Evolutionary conservation across 2,797 vertebrate species (phyloP).

Genomic region (Tamandua tetradactyla): DNA sequence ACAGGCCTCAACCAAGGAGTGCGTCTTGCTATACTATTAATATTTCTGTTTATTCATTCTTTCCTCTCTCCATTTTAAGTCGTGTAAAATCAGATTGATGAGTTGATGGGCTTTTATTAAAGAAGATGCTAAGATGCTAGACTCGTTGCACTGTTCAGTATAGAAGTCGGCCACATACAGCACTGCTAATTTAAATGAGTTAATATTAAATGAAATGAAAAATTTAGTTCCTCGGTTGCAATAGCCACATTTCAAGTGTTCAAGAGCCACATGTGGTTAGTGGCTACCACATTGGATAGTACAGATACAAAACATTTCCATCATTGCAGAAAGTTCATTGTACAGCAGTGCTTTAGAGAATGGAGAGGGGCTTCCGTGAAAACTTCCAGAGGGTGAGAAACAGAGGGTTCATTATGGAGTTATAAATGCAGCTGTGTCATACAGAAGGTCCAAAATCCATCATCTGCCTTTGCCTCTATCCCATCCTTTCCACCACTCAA

Average conservation of each 20-base stretch:
- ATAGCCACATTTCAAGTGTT: background rate
- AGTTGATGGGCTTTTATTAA: background rate
- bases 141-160: too few species aligned
- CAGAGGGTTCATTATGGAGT: background rate
- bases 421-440: background rate
- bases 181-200: background rate
- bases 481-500: background rate
- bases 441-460: too few species aligned
- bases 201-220: background rate
- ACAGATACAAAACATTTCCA: rapidly evolving
- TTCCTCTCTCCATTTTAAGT: background rate
- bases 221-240: background rate
- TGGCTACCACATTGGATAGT: background rate
- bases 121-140: background rate
- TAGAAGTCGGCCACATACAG: background rate
- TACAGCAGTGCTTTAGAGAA: too few species aligned
- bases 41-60: background rate
- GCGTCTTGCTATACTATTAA: background rate
- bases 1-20: background rate
- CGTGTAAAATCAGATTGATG: background rate
- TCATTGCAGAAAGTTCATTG: background rate
- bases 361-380: background rate
- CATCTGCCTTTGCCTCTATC: background rate
- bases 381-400: background rate
- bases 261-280: background rate